Percentiles rank a stretch among this genome's conserved stretches.
Conservation (phyloP, 2,888 invertebrate species). For the Taphrorychus bicolor region DNA sequence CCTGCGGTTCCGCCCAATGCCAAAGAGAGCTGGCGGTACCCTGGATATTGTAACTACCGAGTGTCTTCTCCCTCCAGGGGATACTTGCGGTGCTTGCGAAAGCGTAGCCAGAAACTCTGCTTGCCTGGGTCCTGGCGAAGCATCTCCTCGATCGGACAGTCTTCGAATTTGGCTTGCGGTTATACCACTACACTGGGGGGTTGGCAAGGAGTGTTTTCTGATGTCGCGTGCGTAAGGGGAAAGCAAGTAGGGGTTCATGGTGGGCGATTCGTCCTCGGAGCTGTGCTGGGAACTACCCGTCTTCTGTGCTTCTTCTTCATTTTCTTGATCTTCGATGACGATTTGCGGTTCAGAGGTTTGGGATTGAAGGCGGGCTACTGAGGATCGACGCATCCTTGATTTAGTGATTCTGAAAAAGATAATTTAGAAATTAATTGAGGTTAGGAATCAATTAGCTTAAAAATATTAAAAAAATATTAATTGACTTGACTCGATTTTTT, state of each 20-base stretch:
- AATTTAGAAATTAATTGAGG: too few species aligned
- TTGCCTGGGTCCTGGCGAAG: slow-evolving; percentile 77
- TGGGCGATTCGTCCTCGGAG: slow-evolving; percentile 77
- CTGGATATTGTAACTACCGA: slow-evolving; percentile 87
- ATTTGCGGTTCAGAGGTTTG: slow-evolving; percentile 74
- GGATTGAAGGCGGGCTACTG: slow-evolving; percentile 67
- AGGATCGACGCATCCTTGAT: slow-evolving; percentile 72
- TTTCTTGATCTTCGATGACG: slow-evolving; percentile 83
- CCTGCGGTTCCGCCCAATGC: slow-evolving; percentile 77
- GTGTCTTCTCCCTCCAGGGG: slow-evolving; percentile 80
- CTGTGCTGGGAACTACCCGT: slow-evolving; percentile 66
- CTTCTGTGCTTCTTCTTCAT: slow-evolving; percentile 56
- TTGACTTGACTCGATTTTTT: too few species aligned
- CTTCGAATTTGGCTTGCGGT: slow-evolving; percentile 87
- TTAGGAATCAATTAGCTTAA: too few species aligned
- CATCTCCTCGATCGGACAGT: slow-evolving; percentile 79
- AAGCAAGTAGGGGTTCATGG: slow-evolving; percentile 76
- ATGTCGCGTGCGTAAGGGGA: slow-evolving; percentile 79
- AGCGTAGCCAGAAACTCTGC: slow-evolving; percentile 84
- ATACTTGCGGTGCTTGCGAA: slow-evolving; percentile 74
- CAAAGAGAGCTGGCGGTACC: slow-evolving; percentile 79
- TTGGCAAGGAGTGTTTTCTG: slow-evolving; percentile 83
- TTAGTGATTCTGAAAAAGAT: too few species aligned
- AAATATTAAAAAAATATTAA: too few species aligned
- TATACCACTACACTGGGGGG: slow-evolving; percentile 84